Evolutionary conservation across 2,888 invertebrate species (phyloP).

Genomic region (Nephrotoma appendiculata): DNA sequence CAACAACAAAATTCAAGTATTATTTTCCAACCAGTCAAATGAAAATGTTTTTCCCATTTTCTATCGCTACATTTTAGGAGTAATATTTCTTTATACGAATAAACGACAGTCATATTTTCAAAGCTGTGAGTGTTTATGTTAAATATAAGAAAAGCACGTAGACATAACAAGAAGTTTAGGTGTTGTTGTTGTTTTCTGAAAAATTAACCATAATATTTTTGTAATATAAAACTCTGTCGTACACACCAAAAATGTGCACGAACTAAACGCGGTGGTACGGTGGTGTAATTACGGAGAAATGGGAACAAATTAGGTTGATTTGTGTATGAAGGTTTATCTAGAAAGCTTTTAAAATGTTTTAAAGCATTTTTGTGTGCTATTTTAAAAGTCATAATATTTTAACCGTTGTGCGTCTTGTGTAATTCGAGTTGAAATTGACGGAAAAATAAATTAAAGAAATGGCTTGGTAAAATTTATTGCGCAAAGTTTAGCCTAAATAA

Average conservation of each 20-base stretch:
- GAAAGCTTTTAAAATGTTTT: neutral
- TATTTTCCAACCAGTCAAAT: neutral
- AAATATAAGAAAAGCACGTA: neutral
- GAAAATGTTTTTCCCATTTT: neutral
- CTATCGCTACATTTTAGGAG: neutral
- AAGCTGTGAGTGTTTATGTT: neutral
- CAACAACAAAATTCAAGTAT: neutral
- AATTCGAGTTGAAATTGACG: too few species aligned
- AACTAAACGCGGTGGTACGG: neutral
- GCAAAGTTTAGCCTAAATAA: too few species aligned
- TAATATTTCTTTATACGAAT: neutral
- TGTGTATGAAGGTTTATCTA: neutral
- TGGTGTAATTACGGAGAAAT: neutral
- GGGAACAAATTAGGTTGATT: neutral
- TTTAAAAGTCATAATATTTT: neutral
- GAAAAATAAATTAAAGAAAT: too few species aligned
- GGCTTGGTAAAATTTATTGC: too few species aligned
- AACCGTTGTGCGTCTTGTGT: too few species aligned
- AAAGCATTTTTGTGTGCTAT: neutral
- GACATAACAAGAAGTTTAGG: neutral
- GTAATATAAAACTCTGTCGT: neutral
- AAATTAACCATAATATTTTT: neutral
- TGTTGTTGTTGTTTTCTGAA: neutral
- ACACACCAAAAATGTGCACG: neutral
- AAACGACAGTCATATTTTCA: neutral